Evolutionary conservation across 2,888 invertebrate genomes (phyloP).

Genomic region (Oscheius myriophilus): DNA sequence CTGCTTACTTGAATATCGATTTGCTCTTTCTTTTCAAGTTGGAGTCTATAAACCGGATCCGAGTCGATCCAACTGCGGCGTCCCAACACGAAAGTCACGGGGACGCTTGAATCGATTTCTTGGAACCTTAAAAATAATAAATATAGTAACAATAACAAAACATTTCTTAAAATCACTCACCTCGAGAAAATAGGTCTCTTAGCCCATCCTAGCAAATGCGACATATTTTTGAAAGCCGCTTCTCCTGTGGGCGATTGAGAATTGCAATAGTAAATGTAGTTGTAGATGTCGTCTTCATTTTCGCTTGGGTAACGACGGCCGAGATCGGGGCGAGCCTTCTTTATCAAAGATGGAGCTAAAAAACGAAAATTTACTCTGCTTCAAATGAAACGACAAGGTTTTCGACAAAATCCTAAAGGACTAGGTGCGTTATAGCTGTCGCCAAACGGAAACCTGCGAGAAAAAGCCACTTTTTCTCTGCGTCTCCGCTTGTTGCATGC

Average conservation of each 20-base stretch:
- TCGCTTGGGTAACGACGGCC: constrained; percentile 82
- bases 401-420: neutral
- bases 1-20: constrained; percentile 82
- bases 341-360: constrained; percentile 85
- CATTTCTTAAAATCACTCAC: constrained; percentile 65
- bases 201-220: constrained; percentile 91
- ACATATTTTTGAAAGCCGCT: constrained; percentile 88
- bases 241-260: constrained; percentile 92
- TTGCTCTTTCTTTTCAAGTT: constrained; percentile 77
- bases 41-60: constrained; percentile 82
- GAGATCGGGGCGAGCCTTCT: constrained; percentile 87
- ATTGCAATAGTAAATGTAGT: constrained; percentile 95
- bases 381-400: too few relatives aligned
- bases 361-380: neutral
- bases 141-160: neutral
- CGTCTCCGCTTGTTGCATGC: too few relatives aligned
- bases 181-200: constrained; percentile 90
- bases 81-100: constrained; percentile 78
- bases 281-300: constrained; percentile 73
- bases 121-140: constrained; percentile 53
- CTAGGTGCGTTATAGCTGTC: too few relatives aligned
- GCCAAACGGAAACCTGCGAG: too few relatives aligned
- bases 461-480: too few relatives aligned
- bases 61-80: constrained; percentile 93
- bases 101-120: constrained; percentile 57